Evolutionary conservation across 2,888 invertebrate genomes (phyloP), one percentile per base, ranked within the genome.

Genomic region (Drosophila colorata): DNA sequence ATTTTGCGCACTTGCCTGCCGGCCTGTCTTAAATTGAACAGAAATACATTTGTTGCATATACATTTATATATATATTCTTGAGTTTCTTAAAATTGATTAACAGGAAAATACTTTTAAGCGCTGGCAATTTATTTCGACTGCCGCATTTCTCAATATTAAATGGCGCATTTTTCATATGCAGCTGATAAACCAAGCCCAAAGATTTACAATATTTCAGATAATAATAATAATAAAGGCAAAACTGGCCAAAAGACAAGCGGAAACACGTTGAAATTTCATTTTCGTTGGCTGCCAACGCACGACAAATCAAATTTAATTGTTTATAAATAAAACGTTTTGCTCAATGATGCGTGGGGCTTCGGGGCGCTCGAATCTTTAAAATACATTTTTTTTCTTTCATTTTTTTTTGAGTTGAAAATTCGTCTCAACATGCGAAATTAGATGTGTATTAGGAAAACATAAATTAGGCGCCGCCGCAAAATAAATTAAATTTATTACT

Each of bases 221-320:
- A 23, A 41, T 14, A 63, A 35, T 37, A 33, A 23, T 14, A 57
- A 44, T 43, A 51, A 8, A 11, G 9, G 40, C 18, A 35, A 9
- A 38, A 31, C 16, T 49, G 28, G 33, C 8, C 28, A 23, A 40
- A 40, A 53, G 60, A 66, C 57, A 72, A 58, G 57, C 72, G 81
- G 71, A 78, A 84, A 84, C 52, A 53, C 43, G 53, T 56, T 59
- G 60, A 76, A 68, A 43, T 51, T 71, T 56, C 64, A 67, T 65
- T 67, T 76, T 67, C 67, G 33, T 57, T 51, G 16, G 47, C 69
- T 55, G 73, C 67, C 70, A 72, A 67, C 78, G 69, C 46, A 77
- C 77, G 74, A 86, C 86, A 89, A 89, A 89, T 88, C 84, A 88
- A 86, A 87, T 79, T 90, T 78, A 87, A 89, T 90, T 89, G 82